Conservation (phyloP, 2,888 invertebrate genomes). For the Oasisia sp. region DNA sequence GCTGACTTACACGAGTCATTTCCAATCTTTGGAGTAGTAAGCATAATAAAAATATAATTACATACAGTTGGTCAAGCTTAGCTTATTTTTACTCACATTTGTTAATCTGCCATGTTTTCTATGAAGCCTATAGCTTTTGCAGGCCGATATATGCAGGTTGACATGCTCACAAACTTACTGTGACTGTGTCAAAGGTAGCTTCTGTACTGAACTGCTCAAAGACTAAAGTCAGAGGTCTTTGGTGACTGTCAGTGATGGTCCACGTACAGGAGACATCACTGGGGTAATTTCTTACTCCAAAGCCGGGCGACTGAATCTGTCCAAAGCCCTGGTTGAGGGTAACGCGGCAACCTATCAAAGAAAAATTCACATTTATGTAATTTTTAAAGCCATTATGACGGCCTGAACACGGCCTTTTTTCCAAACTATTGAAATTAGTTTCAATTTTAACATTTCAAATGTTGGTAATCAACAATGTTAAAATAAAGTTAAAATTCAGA, state of each 20-base stretch:
- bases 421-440: neutral
- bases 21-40: neutral
- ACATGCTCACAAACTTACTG: neutral
- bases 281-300: neutral
- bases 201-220: neutral
- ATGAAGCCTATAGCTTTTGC: neutral
- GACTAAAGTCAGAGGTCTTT: slow-evolving; percentile 6
- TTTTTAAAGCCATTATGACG: neutral
- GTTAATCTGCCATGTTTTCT: neutral
- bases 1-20: neutral
- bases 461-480: neutral
- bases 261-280: neutral
- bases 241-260: neutral
- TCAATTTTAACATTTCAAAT: neutral
- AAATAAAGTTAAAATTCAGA: neutral
- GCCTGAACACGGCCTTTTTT: neutral
- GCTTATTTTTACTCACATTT: no score
- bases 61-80: neutral
- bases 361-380: neutral
- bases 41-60: neutral
- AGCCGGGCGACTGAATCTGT: neutral
- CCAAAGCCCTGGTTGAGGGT: neutral
- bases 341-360: neutral
- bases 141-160: neutral
- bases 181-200: neutral